phyloP scores from a whole-genome alignment of 2,888 invertebrate species.

The Chalcosyrphus nemorum region DNA sequence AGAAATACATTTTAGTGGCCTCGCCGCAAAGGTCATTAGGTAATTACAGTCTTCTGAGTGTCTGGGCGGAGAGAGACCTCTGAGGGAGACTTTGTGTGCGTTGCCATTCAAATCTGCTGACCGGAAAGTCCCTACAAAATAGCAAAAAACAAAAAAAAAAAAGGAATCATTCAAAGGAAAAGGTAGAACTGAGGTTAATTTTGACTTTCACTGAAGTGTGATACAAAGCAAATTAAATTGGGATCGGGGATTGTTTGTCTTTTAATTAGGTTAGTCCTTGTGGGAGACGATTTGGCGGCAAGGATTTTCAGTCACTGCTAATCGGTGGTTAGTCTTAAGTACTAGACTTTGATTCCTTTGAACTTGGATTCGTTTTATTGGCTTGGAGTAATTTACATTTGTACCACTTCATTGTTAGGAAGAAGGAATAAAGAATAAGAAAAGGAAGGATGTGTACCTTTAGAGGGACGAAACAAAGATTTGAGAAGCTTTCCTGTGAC shows the following conservation, averaged over 20 bases:
- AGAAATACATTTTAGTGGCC: constrained; percentile 22
- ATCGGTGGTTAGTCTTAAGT: too few relatives aligned
- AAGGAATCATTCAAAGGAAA: not conserved
- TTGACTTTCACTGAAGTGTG: constrained; percentile 48
- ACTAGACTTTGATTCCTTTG: too few relatives aligned
- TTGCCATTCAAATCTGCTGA: constrained; percentile 54
- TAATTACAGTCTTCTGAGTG: constrained; percentile 48
- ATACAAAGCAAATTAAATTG: constrained; percentile 67
- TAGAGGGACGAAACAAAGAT: too few relatives aligned
- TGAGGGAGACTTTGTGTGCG: too few relatives aligned
- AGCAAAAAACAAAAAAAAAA: too few relatives aligned
- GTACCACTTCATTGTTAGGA: too few relatives aligned
- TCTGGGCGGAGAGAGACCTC: constrained; percentile 26
- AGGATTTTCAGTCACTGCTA: too few relatives aligned
- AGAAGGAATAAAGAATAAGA: too few relatives aligned
- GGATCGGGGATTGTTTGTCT: constrained; percentile 39
- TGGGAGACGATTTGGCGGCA: not conserved
- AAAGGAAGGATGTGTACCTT: too few relatives aligned
- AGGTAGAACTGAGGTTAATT: constrained; percentile 49
- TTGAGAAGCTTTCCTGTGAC: too few relatives aligned
- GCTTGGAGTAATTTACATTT: too few relatives aligned
- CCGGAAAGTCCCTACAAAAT: constrained; percentile 61
- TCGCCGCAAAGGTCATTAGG: constrained; percentile 61
- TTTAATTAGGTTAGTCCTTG: constrained; percentile 55
- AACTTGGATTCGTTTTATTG: too few relatives aligned